Evolutionary conservation across 23 tunicate species (phyloP), one percentile per base, ranked within the genome.

Genomic region (Styela clava): DNA sequence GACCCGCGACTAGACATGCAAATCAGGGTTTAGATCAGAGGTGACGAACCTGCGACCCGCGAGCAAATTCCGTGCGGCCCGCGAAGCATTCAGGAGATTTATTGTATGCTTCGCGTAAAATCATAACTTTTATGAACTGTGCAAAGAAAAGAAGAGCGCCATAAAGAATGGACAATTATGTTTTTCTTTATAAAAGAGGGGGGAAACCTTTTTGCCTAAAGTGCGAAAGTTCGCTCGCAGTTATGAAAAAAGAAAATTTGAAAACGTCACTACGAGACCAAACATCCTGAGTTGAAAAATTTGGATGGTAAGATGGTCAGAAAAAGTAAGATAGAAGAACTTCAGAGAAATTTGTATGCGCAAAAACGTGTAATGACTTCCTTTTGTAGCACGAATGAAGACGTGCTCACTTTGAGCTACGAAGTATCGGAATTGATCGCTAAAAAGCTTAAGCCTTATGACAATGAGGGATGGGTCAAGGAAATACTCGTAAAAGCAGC

Each of bases 181-280:
- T 65, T 65, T 65, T 65, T 65, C 70, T 65, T 65, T 65, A 65
- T 65, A 9, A 65, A 65, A 18, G 31, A 65, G 16, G 16, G 16
- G 16, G 16, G 16, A 65, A 65, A 65, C 70, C 70, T 5, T 65
- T 44, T 44, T 44, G 56, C 12, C 12, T 44, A 44, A 44, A 44
- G 56, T 72, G 78, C 36, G 19, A 32, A 29, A 72, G 36, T 7
- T 7, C 9, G 7, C 9, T 72, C 16, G 78, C 78, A 72, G 78
- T 32, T 9, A 72, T 29, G 78, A 72, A 72, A 51, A 72, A 72
- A 72, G 36, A 72, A 72, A 72, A 72, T 72, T 44, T 72, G n/a
- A 72, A 72, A 72, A 72, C 78, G 78, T 25, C 78, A 72, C 78
- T 72, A 72, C 78, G 78, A 72, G 37, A 72, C 78, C 78, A 72